Evolutionary conservation across 1,140 invertebrate genomes (phyloP), one percentile per base, ranked within the genome.

Genomic region (Hypothenemus hampei): DNA sequence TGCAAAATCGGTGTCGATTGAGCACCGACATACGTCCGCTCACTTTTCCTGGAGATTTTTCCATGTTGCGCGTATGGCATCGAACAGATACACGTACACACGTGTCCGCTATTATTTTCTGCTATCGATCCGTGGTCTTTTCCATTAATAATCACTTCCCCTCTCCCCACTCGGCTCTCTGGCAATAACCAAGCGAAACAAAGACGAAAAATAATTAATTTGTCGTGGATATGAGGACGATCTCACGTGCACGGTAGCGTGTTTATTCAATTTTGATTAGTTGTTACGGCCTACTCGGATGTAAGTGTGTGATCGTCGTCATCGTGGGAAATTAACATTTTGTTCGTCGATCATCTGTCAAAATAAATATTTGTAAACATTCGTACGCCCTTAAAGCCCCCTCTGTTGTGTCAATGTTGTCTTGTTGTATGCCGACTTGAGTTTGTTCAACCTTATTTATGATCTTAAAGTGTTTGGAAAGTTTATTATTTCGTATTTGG

Each of bases 231-330:
- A 59, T 36, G 37, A 50, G 49, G 29, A 37, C 29, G 29, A 19
- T 26, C 59, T 65, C 64, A 65, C 64, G 64, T 65, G 64, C 62
- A 59, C 58, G 55, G 57, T 53, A 61, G 64, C 64, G 60, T 65
- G 64, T 64, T 62, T 51, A 48, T 48, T 45, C 46, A 23, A 37
- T 55, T 41, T 23, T 23, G 57, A 58, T 59, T 60, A 63, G 59
- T 65, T n/a, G n/a, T 57, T 50, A 48, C 47, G 52, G 51, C 56
- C 40, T 31, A 64, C 55, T 60, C 50, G 54, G 26, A 50, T 43
- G 20, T 19, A 40, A 44, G 47, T 40, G 21, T 21, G 21, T 33
- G 11, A 43, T 26, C 11, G 29, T 47, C 23, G 48, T 10, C 31
- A 29, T 39, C 24, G 29, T 39, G 20, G 10, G 23, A 15, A 47